Base-by-base conservation (phyloP, 2,797 vertebrate species). In the Anabas testudineus region DNA sequence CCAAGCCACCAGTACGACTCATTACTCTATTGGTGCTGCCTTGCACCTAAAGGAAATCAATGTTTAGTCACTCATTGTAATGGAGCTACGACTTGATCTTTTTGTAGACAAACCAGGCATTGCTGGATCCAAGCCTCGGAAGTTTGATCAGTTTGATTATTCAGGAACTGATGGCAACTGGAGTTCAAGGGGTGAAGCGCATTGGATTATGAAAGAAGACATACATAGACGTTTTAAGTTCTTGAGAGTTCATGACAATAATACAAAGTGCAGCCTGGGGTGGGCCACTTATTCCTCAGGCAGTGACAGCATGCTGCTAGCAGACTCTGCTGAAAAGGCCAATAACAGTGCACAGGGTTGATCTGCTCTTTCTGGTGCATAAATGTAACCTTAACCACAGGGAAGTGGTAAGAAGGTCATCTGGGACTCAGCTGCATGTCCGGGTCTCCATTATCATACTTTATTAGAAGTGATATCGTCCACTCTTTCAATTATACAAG, bases 391-490 rank as follows among this genome's bases (percentile, higher is more conserved):
- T 84, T 66, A 79, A 66, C 72, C 67, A 74, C 39, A 41, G 63
- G 39, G 67, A 52, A 47, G 30, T n/a, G 58, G 32, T 57, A 39
- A 68, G 79, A 73, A 86, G 78, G 85, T 83, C 86, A 72, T 41
- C 26, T 30, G 67, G 78, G 84, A 87, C 74, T 49, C 53, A 46
- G 69, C 70, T 71, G 65, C 60, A 55, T 76, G 80, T 69, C 79
- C 51, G 12, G 51, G 59, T 78, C 74, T 74, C 49, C 41, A 81
- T 87, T 86, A 87, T 86, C 81, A 74, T 62, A 75, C 74, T 85
- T 81, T 67, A 86, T 79, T 76, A 76, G 61, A 82, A 87, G 71
- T 78, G 78, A 83, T 87, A 84, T 86, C 82, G 84, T 87, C 79
- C 26, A 24, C 69, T 76, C 80, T 83, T 88, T 80, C 78, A 85